These are phyloP conservation scores for Mirounga angustirostris DNA, from an alignment of 2,113 vertebrate genomes.

Conservation along the genomic window DNA sequence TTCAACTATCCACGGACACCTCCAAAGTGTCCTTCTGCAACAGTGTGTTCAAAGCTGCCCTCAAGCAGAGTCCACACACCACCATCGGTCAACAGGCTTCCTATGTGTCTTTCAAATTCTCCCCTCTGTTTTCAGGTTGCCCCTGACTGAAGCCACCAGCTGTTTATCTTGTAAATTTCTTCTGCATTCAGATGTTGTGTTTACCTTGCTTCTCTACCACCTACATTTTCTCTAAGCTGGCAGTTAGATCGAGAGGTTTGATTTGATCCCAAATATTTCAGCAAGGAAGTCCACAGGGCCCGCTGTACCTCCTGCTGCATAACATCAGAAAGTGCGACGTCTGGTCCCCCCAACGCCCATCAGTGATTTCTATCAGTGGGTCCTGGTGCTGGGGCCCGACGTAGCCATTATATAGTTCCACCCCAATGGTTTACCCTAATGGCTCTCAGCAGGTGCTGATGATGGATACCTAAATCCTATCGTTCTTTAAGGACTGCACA, in stretches of 20 bases:
- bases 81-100: rapidly evolving
- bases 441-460: neutral
- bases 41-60: neutral
- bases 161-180: neutral
- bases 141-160: neutral
- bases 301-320: rapidly evolving
- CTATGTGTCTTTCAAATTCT: neutral
- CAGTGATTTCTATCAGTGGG: rapidly evolving
- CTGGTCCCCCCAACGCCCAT: no score
- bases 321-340: rapidly evolving
- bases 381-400: neutral
- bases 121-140: neutral
- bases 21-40: neutral
- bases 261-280: neutral
- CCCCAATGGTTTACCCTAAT: neutral
- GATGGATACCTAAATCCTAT: no score
- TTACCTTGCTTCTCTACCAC: neutral
- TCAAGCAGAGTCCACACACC: neutral
- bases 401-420: rapidly evolving
- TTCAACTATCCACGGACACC: rapidly evolving
- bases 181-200: rapidly evolving
- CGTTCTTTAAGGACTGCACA: neutral
- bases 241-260: neutral
- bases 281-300: neutral
- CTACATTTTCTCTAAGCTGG: neutral